A percentile compares a stretch with the other conserved stretches of the same genome.
Conservation (phyloP, 2,113 vertebrate species). For the Nesoenas mayeri region DNA sequence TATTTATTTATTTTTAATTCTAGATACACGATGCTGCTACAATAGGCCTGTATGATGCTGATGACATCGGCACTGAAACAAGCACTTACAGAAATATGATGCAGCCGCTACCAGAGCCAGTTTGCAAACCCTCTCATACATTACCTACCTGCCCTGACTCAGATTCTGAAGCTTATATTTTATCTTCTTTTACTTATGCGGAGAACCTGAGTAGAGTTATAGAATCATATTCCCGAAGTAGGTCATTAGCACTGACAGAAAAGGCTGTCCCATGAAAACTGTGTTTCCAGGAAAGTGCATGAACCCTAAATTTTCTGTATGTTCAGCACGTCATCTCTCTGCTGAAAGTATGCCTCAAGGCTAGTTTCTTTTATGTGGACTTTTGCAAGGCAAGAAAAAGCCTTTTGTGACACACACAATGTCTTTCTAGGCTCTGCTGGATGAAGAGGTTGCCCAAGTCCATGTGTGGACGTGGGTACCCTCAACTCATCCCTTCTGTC, state of each 20-base stretch:
- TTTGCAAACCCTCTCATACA: not conserved
- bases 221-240: not conserved
- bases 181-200: not conserved
- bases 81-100: not conserved
- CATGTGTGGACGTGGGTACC: accelerated
- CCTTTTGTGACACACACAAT: accelerated
- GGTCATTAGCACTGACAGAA: not conserved
- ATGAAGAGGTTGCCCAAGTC: not conserved
- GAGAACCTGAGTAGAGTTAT: not conserved
- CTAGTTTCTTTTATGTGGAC: not conserved
- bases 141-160: not conserved
- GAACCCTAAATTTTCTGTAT: not conserved
- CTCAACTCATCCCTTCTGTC: not conserved
- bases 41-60: not conserved
- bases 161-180: not conserved
- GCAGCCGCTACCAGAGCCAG: not conserved
- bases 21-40: not conserved
- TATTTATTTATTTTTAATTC: not conserved
- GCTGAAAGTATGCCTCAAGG: not conserved
- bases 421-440: not conserved
- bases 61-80: not conserved
- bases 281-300: not conserved
- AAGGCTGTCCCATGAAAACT: not conserved
- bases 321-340: not conserved
- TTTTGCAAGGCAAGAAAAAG: not conserved